These are phyloP conservation scores for Epinotia brunnichana DNA, from an alignment of 2,888 invertebrate genomes.

Conservation along the genomic window DNA sequence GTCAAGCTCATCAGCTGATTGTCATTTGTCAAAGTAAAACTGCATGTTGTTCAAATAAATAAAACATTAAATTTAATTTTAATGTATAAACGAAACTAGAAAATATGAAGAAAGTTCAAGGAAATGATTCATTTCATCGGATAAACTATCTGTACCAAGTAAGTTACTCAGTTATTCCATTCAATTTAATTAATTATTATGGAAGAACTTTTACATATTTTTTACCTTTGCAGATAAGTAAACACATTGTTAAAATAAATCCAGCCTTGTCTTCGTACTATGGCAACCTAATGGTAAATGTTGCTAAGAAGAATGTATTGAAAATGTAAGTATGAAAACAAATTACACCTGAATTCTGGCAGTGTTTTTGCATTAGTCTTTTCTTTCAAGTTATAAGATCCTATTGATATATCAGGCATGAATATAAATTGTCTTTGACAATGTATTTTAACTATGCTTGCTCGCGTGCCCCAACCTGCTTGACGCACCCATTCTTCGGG, in stretches of 20 bases:
- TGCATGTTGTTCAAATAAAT: background rate
- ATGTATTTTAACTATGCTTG: too few relatives aligned
- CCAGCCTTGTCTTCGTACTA: slow-evolving; percentile 81
- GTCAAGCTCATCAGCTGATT: slow-evolving; percentile 13
- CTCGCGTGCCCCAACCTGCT: too few relatives aligned
- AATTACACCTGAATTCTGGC: too few relatives aligned
- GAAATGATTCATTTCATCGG: slow-evolving; percentile 87
- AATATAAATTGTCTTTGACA: too few relatives aligned
- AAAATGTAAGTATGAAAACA: slow-evolving; percentile 76
- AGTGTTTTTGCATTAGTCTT: too few relatives aligned
- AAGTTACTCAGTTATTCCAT: slow-evolving; percentile 45
- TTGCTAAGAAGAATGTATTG: slow-evolving; percentile 85
- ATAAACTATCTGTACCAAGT: slow-evolving; percentile 89
- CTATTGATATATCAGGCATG: too few relatives aligned
- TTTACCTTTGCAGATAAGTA: slow-evolving; percentile 76
- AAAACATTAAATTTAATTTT: background rate
- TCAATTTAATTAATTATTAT: background rate
- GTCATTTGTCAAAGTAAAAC: slow-evolving; percentile 4
- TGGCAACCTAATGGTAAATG: slow-evolving; percentile 79
- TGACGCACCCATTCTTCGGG: too few relatives aligned
- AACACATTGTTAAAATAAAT: slow-evolving; percentile 67
- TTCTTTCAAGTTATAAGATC: too few relatives aligned
- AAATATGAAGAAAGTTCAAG: slow-evolving; percentile 83
- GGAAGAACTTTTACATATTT: background rate
- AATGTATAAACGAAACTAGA: slow-evolving; percentile 44